Evolutionary conservation across 2,797 vertebrate genomes (phyloP), one percentile per base, ranked within the genome.

Genomic region (Myiothlypis chrysogaster): DNA sequence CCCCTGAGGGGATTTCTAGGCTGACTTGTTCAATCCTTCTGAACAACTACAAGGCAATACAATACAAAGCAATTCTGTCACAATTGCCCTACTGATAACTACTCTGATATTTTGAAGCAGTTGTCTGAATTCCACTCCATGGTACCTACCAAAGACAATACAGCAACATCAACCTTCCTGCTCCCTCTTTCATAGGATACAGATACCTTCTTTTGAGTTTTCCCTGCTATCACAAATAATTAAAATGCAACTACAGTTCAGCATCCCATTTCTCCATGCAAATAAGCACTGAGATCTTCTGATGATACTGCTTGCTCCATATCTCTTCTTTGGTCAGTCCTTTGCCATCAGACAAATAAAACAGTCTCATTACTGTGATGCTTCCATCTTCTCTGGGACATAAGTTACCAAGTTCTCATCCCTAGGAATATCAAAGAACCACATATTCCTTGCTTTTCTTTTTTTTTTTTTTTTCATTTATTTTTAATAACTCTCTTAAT

Each of bases 151-250:
- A 5, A 64, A 75, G 32, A 43, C 52, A 68, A 27, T 4, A 34
- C 0, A 47, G 20, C 22, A 77, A 41, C 17, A 80, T 9, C 47
- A 80, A 43, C 20, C 8, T 44, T 59, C 21, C 23, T 2, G 0
- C 9, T 81, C 18, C 30, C 52, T 21, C 30, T 53, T 53, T 32
- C 30, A 53, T 13, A 32, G 12, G 52, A 32, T 32, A 4, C 52
- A 4, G 30, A 55, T n/a, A 55, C 32, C 13, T 18, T 65, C 27
- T 30, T 70, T 65, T 60, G 19, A 24, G 6, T 41, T 70, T 70
- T 70, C 19, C 7, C 28, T 63, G 37, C 12, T 66, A 10, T 64
- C 37, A 28, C 19, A 81, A 63, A 14, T 28, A 47, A 41, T 32
- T n/a, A 14, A 56, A 70, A 10, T 49, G n/a, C 3, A n/a, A 17